These are phyloP conservation scores for Bubo blakistoni DNA, from an alignment of 2,113 vertebrate genomes.

Conservation along the genomic window DNA sequence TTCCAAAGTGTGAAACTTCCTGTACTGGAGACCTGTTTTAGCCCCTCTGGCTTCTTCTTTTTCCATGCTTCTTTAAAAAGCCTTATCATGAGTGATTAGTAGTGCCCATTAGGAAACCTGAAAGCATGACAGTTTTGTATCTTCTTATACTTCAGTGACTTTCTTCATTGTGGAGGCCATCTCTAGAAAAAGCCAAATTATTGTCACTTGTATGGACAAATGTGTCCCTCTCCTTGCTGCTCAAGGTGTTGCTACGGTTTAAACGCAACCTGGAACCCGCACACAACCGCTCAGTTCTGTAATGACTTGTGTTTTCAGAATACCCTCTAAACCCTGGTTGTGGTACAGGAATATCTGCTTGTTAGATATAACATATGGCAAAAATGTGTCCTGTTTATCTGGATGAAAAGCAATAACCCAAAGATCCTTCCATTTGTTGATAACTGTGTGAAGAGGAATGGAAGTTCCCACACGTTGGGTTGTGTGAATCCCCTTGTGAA, in stretches of 20 bases:
- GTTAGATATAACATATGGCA: not conserved
- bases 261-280: not conserved
- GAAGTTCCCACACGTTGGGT: not conserved
- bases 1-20: slow-evolving; percentile 30
- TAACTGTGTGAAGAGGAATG: slow-evolving; percentile 56
- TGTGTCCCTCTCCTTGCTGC: not conserved
- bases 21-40: slow-evolving; percentile 54
- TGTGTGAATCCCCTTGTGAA: not conserved
- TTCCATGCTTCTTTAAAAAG: slow-evolving; percentile 32
- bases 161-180: not conserved
- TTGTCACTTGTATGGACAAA: not conserved
- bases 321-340: not conserved
- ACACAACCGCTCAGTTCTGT: not conserved
- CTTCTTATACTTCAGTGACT: not conserved
- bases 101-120: not conserved
- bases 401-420: slow-evolving; percentile 30
- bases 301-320: not conserved
- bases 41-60: slow-evolving; percentile 28
- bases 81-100: not conserved
- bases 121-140: not conserved
- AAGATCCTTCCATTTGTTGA: not conserved
- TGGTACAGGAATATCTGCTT: not conserved
- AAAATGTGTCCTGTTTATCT: not conserved
- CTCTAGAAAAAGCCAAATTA: slow-evolving; percentile 1
- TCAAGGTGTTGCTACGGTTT: not conserved